Evolutionary conservation across 2,113 vertebrate species (phyloP), one percentile per base, ranked within the genome.

Genomic region (Mesembrinibis cayennensis): DNA sequence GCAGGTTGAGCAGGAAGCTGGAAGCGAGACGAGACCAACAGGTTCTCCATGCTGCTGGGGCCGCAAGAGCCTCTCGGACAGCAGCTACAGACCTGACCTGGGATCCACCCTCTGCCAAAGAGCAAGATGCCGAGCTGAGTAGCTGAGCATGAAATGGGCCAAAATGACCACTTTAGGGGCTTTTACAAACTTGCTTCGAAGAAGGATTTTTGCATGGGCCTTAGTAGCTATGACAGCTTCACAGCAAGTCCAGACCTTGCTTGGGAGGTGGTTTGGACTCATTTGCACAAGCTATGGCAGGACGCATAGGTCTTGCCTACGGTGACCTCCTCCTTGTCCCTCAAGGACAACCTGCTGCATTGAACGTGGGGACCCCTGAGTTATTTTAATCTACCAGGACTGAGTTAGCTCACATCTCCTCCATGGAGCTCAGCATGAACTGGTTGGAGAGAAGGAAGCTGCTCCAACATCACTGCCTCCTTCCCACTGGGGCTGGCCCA

Each of bases 1-100:
- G 78, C 84, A 82, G 88, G 74, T 25, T 2, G 66, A 92, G 62
- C 90, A 93, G 90, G 90, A 94, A 93, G 47, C 61, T 86, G 82
- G 55, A 81, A 72, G 52, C 0, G 8, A 63, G 90, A 82, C 5
- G 0, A 74, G 92, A 86, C 82, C 78, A 88, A 22, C 94, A 90
- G 82, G 88, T 97, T 94, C 84, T 89, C n/a, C 13, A 7, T 47
- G 42, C 50, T 93, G 47, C 69, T 3, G 3, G 49, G 45, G 49
- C 53, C 77, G 44, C 0, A 2, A 55, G 38, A 79, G 38, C 38
- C 23, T 4, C 82, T 42, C 2, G 5, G 69, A 44, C 1, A 15
- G 69, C 56, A 90, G 49, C 63, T 63, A 42, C 76, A 9, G 7
- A 42, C 67, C 38, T 80, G 62, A 6, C 42, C 47, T n/a, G 67